Percentiles rank a stretch among this genome's conserved stretches.
phyloP scores from a whole-genome alignment of 2,113 vertebrate species.

The Heterochromis multidens region DNA sequence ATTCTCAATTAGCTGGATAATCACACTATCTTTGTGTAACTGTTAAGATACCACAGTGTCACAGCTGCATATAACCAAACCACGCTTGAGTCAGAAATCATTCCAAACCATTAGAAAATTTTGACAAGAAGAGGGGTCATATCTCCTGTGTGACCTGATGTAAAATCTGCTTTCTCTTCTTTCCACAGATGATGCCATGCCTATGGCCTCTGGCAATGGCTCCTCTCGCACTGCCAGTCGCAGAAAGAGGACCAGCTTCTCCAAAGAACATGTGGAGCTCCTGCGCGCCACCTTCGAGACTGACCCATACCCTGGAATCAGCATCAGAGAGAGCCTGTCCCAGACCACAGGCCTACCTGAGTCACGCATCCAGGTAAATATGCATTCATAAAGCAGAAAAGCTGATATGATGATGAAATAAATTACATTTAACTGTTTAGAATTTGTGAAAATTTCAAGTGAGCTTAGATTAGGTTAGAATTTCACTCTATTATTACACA shows the following conservation, averaged over 20 bases:
- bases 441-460: background rate
- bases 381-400: background rate
- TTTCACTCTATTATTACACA: background rate
- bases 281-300: constrained; percentile 71
- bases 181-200: constrained; percentile 49
- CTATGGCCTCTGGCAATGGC: background rate
- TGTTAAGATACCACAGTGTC: background rate
- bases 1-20: background rate
- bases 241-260: constrained; percentile 78
- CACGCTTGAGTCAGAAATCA: background rate
- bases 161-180: background rate
- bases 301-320: constrained; percentile 77
- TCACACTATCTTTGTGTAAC: background rate
- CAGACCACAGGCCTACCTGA: constrained; percentile 75
- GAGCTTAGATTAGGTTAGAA: background rate
- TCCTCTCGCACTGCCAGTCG: constrained; percentile 67
- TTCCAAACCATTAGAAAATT: too few species aligned
- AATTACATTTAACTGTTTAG: background rate
- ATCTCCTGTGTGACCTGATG: background rate
- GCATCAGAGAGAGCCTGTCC: constrained; percentile 74
- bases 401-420: background rate
- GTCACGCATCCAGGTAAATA: constrained; percentile 77
- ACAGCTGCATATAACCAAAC: background rate
- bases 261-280: constrained; percentile 76
- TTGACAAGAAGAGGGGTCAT: background rate